These are phyloP conservation scores for Heteronetta atricapilla DNA, from an alignment of 2,113 vertebrate genomes.

Conservation along the genomic window DNA sequence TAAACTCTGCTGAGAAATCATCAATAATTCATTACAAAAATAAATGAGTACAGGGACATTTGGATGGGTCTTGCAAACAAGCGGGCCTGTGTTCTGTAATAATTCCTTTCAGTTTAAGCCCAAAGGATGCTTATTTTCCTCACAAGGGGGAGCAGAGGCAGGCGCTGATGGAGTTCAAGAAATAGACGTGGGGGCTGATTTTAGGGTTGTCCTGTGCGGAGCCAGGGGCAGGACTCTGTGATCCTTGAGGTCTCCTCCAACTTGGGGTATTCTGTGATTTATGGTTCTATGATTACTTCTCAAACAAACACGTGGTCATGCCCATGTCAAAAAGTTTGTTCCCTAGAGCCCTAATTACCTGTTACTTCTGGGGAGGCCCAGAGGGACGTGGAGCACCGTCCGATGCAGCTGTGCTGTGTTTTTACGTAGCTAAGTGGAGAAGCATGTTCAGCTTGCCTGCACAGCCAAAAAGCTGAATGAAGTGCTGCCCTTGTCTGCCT, in stretches of 20 bases:
- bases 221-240: no score
- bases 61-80: conserved; percentile 47
- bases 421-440: neutral
- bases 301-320: neutral
- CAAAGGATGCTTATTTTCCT: neutral
- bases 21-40: conserved; percentile 50
- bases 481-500: neutral
- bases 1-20: conserved; percentile 61
- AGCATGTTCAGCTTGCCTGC: neutral
- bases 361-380: neutral
- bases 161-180: no score
- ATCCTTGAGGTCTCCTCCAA: no score
- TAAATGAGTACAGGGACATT: conserved; percentile 16
- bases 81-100: neutral
- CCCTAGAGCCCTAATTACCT: neutral
- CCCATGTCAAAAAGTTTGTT: neutral
- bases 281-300: neutral
- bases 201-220: no score
- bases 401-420: neutral
- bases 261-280: no score
- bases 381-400: neutral
- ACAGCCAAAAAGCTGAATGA: neutral
- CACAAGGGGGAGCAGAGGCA: no score
- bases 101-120: conserved; percentile 34
- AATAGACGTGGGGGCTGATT: no score